Evolutionary conservation across 2,113 vertebrate species (phyloP), one percentile per base, ranked within the genome.

Genomic region (Podocnemis expansa): DNA sequence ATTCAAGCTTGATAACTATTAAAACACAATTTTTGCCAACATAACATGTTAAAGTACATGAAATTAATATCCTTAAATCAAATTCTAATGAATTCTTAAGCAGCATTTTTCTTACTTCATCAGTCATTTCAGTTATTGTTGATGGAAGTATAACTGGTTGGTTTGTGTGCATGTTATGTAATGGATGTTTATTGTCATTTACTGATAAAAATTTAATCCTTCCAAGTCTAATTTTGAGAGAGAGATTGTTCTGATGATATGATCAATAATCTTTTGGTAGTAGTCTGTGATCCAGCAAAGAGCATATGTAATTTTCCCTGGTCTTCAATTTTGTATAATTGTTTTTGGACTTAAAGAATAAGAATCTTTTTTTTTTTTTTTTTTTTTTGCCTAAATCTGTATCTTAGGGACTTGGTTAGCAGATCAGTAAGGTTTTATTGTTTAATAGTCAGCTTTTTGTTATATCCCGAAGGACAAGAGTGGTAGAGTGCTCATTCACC

Each of bases 281-380:
- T 63, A 82, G 86, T 45, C 43, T 82, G 73, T 76, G 38, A 25
- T 43, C 51, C 91, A 94, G 96, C 93, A 93, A 97, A 96, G 82
- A 88, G 63, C n/a, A 89, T 93, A 89, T 92, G 78, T 0, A 0
- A 88, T 85, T 67, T 95, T 96, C 92, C 96, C 93, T 96, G 95
- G 93, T 95, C 88, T 87, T 91, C 49, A 78, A 49, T 7, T 91
- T 94, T 76, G 38, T 85, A 93, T 97, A 93, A 94, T 93, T 85
- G 75, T 88, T 81, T 87, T 63, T 91, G 91, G 89, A 80, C 95
- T 84, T 93, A 90, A 84, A 93, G 83, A 88, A 92, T 24, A 41
- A 51, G 51, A 55, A 41, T 34, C 89, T 93, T 87, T 75, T 4
- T 73, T 90, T 88, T 84, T 88, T 85, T 81, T 84, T 31, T 38